phyloP scores from a whole-genome alignment of 2,113 vertebrate genomes.

The Neopipo cinnamomea region DNA sequence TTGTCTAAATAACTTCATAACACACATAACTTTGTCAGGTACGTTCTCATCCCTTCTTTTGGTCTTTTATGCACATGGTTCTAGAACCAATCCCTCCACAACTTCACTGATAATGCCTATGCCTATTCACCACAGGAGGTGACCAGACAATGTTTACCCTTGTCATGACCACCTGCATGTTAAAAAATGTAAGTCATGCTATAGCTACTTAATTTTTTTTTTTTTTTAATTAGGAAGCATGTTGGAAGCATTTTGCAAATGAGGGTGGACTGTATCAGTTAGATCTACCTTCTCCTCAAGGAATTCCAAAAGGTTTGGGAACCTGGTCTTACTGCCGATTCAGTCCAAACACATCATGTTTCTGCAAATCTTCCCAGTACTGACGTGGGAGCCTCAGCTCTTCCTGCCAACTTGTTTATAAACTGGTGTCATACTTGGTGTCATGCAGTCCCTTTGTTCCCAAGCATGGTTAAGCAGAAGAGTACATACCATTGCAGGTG shows the following conservation, averaged over 20 bases:
- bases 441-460: not conserved
- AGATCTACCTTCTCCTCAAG: not conserved
- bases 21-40: not conserved
- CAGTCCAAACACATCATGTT: not conserved
- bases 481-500: not conserved
- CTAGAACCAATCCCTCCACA: not conserved
- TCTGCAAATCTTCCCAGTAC: not conserved
- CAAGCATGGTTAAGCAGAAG: not conserved
- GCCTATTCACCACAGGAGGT: not conserved
- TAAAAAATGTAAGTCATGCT: not conserved
- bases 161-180: not conserved
- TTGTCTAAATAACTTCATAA: not conserved
- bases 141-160: not conserved
- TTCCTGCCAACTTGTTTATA: not conserved
- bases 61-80: not conserved
- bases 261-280: not conserved
- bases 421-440: not conserved
- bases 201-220: not conserved
- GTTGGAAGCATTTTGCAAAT: not conserved
- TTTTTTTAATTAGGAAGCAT: not conserved
- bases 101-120: not conserved
- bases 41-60: not conserved
- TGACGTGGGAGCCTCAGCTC: not conserved
- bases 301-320: not conserved
- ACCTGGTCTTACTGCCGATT: not conserved